Base-by-base conservation (phyloP, 2,113 vertebrate species). In the Salvator merianae region DNA sequence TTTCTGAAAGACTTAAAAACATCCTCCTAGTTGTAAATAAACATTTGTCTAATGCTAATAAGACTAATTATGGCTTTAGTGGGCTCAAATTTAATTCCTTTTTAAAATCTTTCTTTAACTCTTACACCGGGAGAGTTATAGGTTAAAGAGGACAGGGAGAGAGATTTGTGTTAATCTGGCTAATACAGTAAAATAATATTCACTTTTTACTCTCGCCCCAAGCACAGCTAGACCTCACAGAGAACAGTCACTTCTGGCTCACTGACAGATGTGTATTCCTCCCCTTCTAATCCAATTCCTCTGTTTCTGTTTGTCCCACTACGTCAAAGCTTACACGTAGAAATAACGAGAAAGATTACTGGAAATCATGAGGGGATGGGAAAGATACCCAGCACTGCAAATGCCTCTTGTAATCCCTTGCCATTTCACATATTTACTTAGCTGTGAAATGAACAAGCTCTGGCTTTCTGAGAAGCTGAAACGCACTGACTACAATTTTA, bases 391-490 rank as follows among this genome's bases (percentile, higher is more conserved):
- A 87, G 87, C 81, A 81, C 18, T 84, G 47, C 68, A 88, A 47
- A 85, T 59, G 40, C 81, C 88, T 89, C 88, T 69, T 78, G 47
- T 84, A 91, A 92, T 86, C 86, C 81, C 79, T 40, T 92, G 88
- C 87, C 91, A 87, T 81, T 89, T 69, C 66, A 30, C 77, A 81
- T 86, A 83, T 92, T 91, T 87, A 71, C 86, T 91, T 91, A 91
- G 69, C 83, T 85, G 83, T 84, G 75, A 89, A 91, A 88, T 81
- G 85, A 94, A 85, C 86, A 84, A 88, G 47, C 77, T 34, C 63
- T 85, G 71, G 81, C 82, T 90, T 92, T 84, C 83, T 90, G 77
- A 68, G 75, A 92, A 81, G 18, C 50, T 71, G 65, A 88, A 92
- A 90, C 88, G 50, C 4, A 50, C 86, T 2, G 0, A 86, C 84